Evolutionary conservation across 1,140 invertebrate species (phyloP), one percentile per base, ranked within the genome.

Genomic region (Nasonia giraulti): DNA sequence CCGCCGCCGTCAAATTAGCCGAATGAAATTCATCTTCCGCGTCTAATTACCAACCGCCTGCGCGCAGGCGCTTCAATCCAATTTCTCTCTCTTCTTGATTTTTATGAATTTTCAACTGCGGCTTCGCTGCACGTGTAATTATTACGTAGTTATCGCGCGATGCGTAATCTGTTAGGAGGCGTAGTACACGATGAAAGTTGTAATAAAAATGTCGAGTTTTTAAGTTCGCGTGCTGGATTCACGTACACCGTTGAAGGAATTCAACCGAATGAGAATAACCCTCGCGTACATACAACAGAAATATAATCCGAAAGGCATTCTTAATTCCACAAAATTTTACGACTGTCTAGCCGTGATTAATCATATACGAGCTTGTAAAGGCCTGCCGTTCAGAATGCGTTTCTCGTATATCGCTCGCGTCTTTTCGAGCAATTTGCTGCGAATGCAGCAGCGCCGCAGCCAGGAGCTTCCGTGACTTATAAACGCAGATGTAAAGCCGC

Each of bases 381-480:
- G 27, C 44, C 23, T 27, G 76, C 11, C 5, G 27, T 78, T 44
- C 37, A 20, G 20, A 20, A 7, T 62, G 55, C 17, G 55, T n/a
- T 62, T 62, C 14, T 62, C 20, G 8, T 11, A 62, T 75, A 33
- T 75, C 33, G 44, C 82, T 68, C n/a, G 73, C 14, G 27, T 81
- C 12, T 62, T 79, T 40, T 50, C 55, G 47, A 82, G 75, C 84
- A 85, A 85, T 85, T 85, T 85, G 85, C 85, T 66, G 73, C 80
- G 37, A 80, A 77, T 47, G 50, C 47, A n/a, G 40, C 75, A 17
- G 37, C 37, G 12, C 33, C 31, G 40, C 69, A 55, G 37, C 84
- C 88, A 88, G 86, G 83, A 87, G 89, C 90, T 92, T 91, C 90
- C 88, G 88, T 91, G 90, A 91, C 89, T 91, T 91, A 91, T 90